These are phyloP conservation scores for Miltochrista miniata DNA, from an alignment of 2,888 invertebrate species.

Conservation along the genomic window DNA sequence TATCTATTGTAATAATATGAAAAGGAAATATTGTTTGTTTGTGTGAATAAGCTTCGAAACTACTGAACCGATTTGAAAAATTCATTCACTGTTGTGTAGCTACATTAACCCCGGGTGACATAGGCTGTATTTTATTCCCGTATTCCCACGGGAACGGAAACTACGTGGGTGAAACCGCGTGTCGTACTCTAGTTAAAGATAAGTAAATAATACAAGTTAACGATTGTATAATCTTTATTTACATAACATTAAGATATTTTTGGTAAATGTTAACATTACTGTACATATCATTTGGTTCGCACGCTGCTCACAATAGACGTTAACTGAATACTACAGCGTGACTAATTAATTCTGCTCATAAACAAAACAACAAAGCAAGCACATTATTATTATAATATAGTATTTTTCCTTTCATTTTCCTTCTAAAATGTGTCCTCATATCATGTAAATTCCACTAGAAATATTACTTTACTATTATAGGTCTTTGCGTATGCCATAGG, in stretches of 20 bases:
- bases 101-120: no score
- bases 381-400: neutral
- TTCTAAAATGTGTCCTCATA: slow-evolving; percentile 13
- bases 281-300: slow-evolving; percentile 18
- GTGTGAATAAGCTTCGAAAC: no score
- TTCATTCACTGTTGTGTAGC: no score
- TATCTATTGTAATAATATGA: no score
- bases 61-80: no score
- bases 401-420: slow-evolving; percentile 17
- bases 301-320: neutral
- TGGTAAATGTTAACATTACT: slow-evolving; percentile 31
- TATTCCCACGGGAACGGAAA: no score
- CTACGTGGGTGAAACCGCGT: no score
- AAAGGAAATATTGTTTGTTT: no score
- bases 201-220: neutral
- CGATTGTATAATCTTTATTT: slow-evolving; percentile 22
- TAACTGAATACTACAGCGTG: neutral
- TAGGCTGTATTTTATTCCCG: no score
- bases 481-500: slow-evolving; percentile 22
- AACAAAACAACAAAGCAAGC: neutral
- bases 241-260: slow-evolving; percentile 26
- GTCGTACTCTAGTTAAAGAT: neutral
- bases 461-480: slow-evolving; percentile 12
- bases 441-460: slow-evolving; percentile 3
- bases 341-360: neutral